Base-by-base conservation (phyloP, 2,888 invertebrate genomes). In the Diploptera punctata region DNA sequence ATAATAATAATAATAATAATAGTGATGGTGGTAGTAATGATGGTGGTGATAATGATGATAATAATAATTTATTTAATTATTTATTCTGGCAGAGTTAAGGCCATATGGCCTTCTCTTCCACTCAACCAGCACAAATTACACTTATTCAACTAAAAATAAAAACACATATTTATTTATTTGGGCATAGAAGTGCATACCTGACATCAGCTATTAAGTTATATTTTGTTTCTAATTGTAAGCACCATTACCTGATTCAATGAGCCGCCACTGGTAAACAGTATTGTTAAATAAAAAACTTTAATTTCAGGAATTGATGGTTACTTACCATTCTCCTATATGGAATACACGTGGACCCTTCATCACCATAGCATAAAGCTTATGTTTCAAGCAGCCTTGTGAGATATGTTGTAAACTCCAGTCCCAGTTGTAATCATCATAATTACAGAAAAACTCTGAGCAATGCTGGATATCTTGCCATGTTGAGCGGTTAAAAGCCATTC, bases 341-440 rank as follows among this genome's bases (percentile, higher is more conserved):
- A 98, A 98, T 73, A 99, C 97, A 74, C 99, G 84, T 0, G 99
- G 98, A 0, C 97, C 96, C 79, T 95, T 92, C 80, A 96, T 92
- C 77, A 97, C 90, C 85, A 98, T 92, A 1, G 97, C 94, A 77
- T 92, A 91, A 75, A 98, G 87, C 78, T 93, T 93, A 71, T 87
- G 85, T 0, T 88, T 87, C 73, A 93, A 86, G 79, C 94, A 91
- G 78, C 93, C 93, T 82, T 95, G 94, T 0, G 96, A 95, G 68
- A 97, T 88, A 81, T 96, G 94, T 76, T 97, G 91, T 76, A 99
- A 84, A 0, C 98, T 97, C 93, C 99, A 99, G 80, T 99, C 99
- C 99, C 99, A 99, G 82, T 99, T 99, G 83, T 99, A 99, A 81
- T 99, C 99, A 81, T 99, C 99, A 83, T 96, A 98, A 1, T 91